Evolutionary conservation across 2,113 vertebrate genomes (phyloP).

Genomic region (Lonchura striata): DNA sequence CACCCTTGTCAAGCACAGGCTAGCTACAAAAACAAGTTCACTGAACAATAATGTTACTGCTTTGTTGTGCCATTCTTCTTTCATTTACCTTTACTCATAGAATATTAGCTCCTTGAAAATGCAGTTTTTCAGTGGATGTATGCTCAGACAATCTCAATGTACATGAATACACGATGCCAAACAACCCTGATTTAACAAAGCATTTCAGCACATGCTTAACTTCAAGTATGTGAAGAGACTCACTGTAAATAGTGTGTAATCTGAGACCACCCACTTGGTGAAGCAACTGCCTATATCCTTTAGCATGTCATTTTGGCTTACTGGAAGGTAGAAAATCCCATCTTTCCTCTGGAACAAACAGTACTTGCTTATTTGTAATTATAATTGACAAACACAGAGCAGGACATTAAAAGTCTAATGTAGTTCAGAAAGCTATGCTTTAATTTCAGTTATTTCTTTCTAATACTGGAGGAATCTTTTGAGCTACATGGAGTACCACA

Average conservation of each 20-base stretch:
- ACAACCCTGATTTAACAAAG: not conserved
- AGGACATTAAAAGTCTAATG: not conserved
- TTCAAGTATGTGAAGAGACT: not conserved
- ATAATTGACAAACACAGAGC: not conserved
- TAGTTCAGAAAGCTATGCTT: not conserved
- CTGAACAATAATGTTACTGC: not conserved
- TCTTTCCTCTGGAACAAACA: not conserved
- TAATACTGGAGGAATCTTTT: not conserved
- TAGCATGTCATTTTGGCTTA: not conserved
- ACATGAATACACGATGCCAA: not conserved
- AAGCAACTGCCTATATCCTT: not conserved
- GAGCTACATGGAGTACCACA: not conserved
- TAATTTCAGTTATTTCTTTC: not conserved
- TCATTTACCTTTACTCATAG: not conserved
- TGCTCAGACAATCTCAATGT: not conserved
- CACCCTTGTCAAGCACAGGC: not conserved
- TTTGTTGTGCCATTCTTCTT: not conserved
- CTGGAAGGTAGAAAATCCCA: not conserved
- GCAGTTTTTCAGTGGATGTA: not conserved
- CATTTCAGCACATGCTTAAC: not conserved
- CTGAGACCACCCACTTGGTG: not conserved
- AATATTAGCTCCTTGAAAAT: not conserved
- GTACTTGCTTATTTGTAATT: not conserved
- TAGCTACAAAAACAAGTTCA: not conserved
- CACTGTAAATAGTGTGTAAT: not conserved